Evolutionary conservation across 2,113 vertebrate species (phyloP), one percentile per base, ranked within the genome.

Genomic region (Pseudorhombus dupliciocellatus): DNA sequence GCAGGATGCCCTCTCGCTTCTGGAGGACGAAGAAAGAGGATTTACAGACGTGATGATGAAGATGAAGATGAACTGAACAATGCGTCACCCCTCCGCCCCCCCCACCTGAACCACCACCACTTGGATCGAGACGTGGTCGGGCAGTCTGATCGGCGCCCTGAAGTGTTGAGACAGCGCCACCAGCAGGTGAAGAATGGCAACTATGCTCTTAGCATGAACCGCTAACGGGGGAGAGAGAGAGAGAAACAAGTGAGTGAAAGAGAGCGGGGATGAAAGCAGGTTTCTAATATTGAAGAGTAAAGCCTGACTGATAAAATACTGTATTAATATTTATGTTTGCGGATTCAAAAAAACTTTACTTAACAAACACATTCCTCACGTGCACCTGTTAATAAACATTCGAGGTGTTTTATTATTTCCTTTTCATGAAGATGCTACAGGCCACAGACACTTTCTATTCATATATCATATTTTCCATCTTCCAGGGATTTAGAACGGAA

Each of bases 1-100:
- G 98, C 58, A 99, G 95, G 91, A 98, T 96, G 86, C 97, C 97
- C 91, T 98, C 97, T 90, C 97, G 91, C 94, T 99, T 99, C 97
- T 99, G 92, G 69, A 91, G 84, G 66, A 80, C 34, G 0, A 68
- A 5, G 9, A 11, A 4, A 34, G 3, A 31, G 12, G 2, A 53
- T 28, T 28, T 28, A 28, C 26, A 34, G 31, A 34, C 1, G 31
- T 34, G 31, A 10, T 11, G 31, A 34, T 10, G 34, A 37, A 37
- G 34, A 37, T 3, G 34, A 37, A n/a, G n/a, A n/a, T n/a, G n/a
- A n/a, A n/a, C n/a, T n/a, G n/a, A n/a, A n/a, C n/a, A n/a, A n/a
- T n/a, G n/a, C n/a, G n/a, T n/a, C n/a, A n/a, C n/a, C n/a, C n/a
- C n/a, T n/a, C n/a, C n/a, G n/a, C n/a, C 53, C 0, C n/a, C 70